Evolutionary conservation across 2,888 invertebrate genomes (phyloP), one percentile per base, ranked within the genome.

Genomic region (Eremobia ochroleuca): DNA sequence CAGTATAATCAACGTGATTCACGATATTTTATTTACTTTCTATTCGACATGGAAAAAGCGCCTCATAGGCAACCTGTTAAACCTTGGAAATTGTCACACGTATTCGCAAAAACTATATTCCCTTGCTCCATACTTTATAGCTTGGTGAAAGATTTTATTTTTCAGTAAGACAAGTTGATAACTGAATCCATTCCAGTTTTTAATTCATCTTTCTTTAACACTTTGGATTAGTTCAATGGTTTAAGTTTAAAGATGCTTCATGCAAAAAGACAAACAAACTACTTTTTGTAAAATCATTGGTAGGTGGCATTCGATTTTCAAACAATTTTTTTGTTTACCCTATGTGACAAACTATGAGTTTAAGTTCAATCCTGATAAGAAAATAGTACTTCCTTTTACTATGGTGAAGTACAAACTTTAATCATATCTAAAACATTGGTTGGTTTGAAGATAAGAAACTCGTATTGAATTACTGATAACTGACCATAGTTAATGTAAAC

Each of bases 401-500:
- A 62, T 37, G n/a, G n/a, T 58, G 34, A 81, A 65, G 28, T 34
- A 55, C 4, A 52, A 62, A 64, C 61, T 64, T 28, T 40, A 68
- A 62, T 52, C n/a, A 0, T 80, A 80, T 80, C 76, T 76, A 25
- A 72, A 83, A 80, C 76, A 76, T 66, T 71, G 43, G 62, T 68
- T 73, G 34, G 62, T 73, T 58, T 55, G 43, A 73, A 61, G 77
- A 83, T 85, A 83, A 81, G 70, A 81, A 77, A 64, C 34, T 49
- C 15, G 34, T 73, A 81, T 62, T 62, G 73, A 67, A 55, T 74
- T 72, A 66, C 46, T 55, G 64, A 72, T 71, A 72, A 85, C 86
- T 85, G 84, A 75, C 84, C 84, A 79, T 69, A 73, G 59, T 83
- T 82, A 73, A 82, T 76, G 52, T 69, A 69, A 13, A 69, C 65